These are phyloP conservation scores for Ectobius pallidus DNA, from an alignment of 2,888 invertebrate genomes.

Conservation along the genomic window DNA sequence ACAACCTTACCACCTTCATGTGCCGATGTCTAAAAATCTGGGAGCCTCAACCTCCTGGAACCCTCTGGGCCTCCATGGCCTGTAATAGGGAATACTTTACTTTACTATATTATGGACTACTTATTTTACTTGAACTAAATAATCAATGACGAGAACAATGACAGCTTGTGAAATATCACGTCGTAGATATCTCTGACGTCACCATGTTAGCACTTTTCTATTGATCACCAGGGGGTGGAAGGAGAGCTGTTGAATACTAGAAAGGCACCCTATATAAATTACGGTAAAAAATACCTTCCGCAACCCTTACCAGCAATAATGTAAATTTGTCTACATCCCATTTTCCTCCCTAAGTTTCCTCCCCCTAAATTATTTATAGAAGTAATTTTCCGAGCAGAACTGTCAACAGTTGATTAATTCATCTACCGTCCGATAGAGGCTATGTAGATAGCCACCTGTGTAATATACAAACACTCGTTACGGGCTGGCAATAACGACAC, in stretches of 20 bases:
- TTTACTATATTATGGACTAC: too few species aligned
- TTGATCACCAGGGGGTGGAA: background rate
- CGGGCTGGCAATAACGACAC: background rate
- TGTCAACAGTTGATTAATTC: conserved; percentile 23
- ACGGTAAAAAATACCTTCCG: conserved; percentile 9
- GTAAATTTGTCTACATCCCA: conserved; percentile 4
- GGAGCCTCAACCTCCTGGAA: too few species aligned
- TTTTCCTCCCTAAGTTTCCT: too few species aligned
- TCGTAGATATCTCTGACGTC: too few species aligned
- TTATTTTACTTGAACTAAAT: too few species aligned
- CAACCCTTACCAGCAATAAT: background rate
- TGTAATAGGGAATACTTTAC: too few species aligned
- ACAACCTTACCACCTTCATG: too few species aligned
- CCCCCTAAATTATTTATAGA: conserved; percentile 3
- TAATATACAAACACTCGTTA: conserved; percentile 14
- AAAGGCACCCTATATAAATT: background rate
- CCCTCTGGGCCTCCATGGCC: too few species aligned
- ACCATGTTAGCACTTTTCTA: background rate
- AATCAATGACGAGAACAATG: too few species aligned
- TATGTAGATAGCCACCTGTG: background rate
- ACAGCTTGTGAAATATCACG: too few species aligned
- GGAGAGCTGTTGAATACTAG: background rate
- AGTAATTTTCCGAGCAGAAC: background rate
- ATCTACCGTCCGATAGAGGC: background rate
- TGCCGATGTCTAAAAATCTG: too few species aligned